phyloP scores from a whole-genome alignment of 2,113 vertebrate genomes.

The Hippoglossus stenolepis region DNA sequence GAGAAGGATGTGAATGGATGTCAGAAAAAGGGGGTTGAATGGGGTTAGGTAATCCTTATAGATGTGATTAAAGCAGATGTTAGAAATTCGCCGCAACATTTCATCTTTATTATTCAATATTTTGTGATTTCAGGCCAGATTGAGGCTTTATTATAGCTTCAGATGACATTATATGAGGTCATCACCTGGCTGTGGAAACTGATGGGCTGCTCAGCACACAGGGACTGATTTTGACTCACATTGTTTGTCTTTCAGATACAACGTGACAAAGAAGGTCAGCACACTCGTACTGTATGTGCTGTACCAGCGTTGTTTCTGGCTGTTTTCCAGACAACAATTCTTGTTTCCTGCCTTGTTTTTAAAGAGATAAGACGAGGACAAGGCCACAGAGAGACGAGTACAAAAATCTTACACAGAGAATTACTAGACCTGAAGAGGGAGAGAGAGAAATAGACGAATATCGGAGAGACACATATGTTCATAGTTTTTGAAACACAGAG shows the following conservation, averaged over 20 bases:
- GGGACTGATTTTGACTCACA: not conserved
- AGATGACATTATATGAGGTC: constrained; percentile 21
- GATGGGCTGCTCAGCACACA: not conserved
- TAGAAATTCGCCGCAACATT: not conserved
- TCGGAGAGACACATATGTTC: not conserved
- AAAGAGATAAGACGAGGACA: constrained; percentile 11
- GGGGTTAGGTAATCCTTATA: not conserved
- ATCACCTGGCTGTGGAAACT: constrained; percentile 21
- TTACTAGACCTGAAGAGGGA: not conserved
- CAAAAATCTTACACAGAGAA: not conserved
- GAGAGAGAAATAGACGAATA: too few relatives aligned
- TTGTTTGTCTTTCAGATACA: constrained; percentile 25
- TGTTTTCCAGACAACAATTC: constrained; percentile 10
- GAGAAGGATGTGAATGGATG: not conserved
- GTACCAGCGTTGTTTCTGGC: not conserved
- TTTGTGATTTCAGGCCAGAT: not conserved
- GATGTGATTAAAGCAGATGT: not conserved
- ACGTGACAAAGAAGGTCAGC: not conserved
- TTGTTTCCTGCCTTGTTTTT: not conserved
- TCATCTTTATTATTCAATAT: not conserved
- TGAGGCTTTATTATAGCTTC: not conserved
- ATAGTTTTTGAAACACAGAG: too few relatives aligned
- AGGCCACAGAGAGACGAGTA: not conserved
- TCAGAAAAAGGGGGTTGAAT: not conserved
- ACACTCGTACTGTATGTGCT: not conserved